Conservation (phyloP, 2,113 vertebrate genomes). For the Symphodus melops region DNA sequence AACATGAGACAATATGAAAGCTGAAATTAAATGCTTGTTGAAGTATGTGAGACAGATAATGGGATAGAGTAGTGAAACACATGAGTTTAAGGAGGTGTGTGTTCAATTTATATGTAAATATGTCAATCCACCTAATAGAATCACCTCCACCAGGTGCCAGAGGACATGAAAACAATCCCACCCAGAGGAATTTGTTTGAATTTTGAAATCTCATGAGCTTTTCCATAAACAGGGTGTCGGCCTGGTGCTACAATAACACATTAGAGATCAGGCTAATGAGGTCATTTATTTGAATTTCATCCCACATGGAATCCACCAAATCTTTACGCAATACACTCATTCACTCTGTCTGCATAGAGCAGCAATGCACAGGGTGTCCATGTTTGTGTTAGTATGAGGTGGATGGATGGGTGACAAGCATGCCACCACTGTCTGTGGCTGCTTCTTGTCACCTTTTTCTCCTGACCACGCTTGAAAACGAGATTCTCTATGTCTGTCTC, state of each 20-base stretch:
- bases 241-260: conserved; percentile 62
- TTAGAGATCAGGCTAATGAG: conserved; percentile 68
- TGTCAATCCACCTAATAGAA: conserved; percentile 76
- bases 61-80: conserved; percentile 69
- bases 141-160: conserved; percentile 74
- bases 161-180: conserved; percentile 68
- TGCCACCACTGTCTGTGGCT: conserved; percentile 29
- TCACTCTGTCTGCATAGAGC: not conserved
- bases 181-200: conserved; percentile 58
- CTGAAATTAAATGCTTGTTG: conserved; percentile 76
- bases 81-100: conserved; percentile 73
- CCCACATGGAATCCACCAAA: not conserved
- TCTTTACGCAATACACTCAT: not conserved
- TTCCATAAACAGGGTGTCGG: conserved; percentile 49
- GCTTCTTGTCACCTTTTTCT: conserved; percentile 50
- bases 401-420: conserved; percentile 55
- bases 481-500: conserved; percentile 40
- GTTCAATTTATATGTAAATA: conserved; percentile 84
- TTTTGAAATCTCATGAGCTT: conserved; percentile 69
- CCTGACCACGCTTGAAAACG: conserved; percentile 18
- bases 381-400: conserved; percentile 6
- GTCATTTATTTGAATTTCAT: conserved; percentile 54
- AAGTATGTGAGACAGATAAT: conserved; percentile 74
- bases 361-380: not conserved
- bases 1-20: conserved; percentile 71